These are phyloP conservation scores for Martes martes DNA, from an alignment of 2,113 vertebrate genomes.

Conservation along the genomic window DNA sequence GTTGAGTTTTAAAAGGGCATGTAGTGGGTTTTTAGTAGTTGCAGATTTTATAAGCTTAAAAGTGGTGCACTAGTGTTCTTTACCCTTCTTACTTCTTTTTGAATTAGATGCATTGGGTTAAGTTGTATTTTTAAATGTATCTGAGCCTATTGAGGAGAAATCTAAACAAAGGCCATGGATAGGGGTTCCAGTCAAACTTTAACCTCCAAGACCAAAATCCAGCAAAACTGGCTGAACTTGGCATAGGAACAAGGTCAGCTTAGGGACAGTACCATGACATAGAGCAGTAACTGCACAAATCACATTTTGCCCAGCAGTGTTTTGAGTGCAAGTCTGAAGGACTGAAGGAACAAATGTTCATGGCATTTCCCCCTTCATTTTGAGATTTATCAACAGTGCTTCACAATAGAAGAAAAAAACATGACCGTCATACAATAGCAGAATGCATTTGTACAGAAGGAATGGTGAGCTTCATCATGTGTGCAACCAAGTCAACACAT, in stretches of 20 bases:
- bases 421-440: not conserved
- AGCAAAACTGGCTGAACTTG: not conserved
- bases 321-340: not conserved
- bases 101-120: not conserved
- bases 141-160: not conserved
- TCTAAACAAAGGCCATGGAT: not conserved
- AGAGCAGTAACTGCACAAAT: not conserved
- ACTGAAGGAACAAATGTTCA: not conserved
- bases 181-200: not conserved
- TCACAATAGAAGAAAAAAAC: not conserved
- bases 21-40: not conserved
- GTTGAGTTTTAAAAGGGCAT: not conserved
- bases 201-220: not conserved
- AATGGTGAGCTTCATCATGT: not conserved
- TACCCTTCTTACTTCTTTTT: not conserved
- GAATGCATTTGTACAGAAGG: not conserved
- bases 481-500: not conserved
- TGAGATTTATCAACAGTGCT: not conserved
- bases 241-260: not conserved
- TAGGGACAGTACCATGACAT: not conserved
- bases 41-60: not conserved
- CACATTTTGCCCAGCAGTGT: not conserved
- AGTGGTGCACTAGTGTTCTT: not conserved
- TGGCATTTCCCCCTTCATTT: not conserved
- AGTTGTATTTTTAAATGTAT: not conserved